Conservation (phyloP, 2,113 vertebrate genomes). For the Turdus rufiventris region DNA sequence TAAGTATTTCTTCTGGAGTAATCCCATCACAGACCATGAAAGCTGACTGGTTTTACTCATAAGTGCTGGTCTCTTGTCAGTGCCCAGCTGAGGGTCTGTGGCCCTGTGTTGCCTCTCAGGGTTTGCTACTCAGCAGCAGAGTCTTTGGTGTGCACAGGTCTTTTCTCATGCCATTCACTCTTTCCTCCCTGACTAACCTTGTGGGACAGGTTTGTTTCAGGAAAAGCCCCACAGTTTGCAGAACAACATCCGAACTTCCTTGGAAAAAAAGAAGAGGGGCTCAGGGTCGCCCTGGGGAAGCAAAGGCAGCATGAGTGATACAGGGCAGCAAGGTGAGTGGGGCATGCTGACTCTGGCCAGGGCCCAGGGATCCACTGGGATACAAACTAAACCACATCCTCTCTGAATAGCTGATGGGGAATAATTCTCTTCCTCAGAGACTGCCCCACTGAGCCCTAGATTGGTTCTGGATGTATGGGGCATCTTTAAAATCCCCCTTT, state of each 20-base stretch:
- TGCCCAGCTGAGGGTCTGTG: background rate
- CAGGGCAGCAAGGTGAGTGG: slow-evolving; percentile 64
- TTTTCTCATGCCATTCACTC: background rate
- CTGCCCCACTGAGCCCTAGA: background rate
- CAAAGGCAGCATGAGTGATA: slow-evolving; percentile 43
- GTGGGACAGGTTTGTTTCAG: slow-evolving; percentile 90
- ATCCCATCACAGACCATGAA: background rate
- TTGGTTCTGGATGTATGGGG: background rate
- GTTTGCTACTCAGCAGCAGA: background rate
- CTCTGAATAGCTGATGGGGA: background rate
- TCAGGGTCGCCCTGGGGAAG: slow-evolving; percentile 60
- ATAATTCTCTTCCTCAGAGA: background rate
- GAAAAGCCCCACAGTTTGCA: slow-evolving; percentile 90
- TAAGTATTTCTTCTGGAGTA: background rate
- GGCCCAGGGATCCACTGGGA: background rate
- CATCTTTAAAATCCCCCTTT: background rate
- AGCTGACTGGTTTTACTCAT: background rate
- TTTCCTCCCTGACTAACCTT: slow-evolving; percentile 33
- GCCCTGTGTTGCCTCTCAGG: background rate
- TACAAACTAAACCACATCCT: background rate
- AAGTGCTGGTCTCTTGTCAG: background rate
- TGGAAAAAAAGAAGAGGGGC: slow-evolving; percentile 77
- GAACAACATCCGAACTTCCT: slow-evolving; percentile 76
- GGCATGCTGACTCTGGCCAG: background rate
- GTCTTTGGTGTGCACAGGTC: background rate